Evolutionary conservation across 2,113 vertebrate genomes (phyloP), one percentile per base, ranked within the genome.

Genomic region (Urocitellus parryii): DNA sequence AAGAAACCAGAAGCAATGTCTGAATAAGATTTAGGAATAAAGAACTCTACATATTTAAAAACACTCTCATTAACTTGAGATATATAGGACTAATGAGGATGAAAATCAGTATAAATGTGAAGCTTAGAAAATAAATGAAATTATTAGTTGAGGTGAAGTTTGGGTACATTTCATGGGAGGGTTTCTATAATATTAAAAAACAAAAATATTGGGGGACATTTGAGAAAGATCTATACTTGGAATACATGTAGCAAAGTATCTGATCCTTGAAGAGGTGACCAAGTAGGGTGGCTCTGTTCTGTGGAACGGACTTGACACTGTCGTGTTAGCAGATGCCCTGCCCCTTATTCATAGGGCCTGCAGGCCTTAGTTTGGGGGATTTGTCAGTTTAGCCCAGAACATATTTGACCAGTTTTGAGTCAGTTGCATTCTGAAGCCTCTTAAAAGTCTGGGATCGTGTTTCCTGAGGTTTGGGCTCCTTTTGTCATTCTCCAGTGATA

Each of bases 1-100:
- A 92, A 90, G 81, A 91, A 87, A 86, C 58, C 74, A 85, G 78
- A 91, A 95, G 56, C 42, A 17, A 78, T 61, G 32, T 37, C 17
- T 80, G 77, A 77, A 77, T 80, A 39, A 87, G 86, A 88, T 51
- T 61, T 61, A 42, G 63, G 34, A 89, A 45, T 89, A 87, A 91
- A 91, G 72, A 89, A 53, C 37, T 68, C 32, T 48, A 29, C 8
- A 84, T 32, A 83, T 89, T 91, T 86, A 67, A 51, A 94, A 82
- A 51, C n/a, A 67, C 58, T 70, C 39, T 79, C 72, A 86, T 82
- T 74, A 86, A 87, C 72, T 91, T 65, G 76, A 78, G 63, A 91
- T 58, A 14, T 58, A 65, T 11, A 77, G 68, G 51, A 48, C 37
- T 13, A 20, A 42, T 48, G 34, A 87, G 94, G 92, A 68, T 91